A percentile compares a stretch with the other conserved stretches of the same genome.
Conservation (phyloP, 2,888 invertebrate species). For the Pegoplata infirma region DNA sequence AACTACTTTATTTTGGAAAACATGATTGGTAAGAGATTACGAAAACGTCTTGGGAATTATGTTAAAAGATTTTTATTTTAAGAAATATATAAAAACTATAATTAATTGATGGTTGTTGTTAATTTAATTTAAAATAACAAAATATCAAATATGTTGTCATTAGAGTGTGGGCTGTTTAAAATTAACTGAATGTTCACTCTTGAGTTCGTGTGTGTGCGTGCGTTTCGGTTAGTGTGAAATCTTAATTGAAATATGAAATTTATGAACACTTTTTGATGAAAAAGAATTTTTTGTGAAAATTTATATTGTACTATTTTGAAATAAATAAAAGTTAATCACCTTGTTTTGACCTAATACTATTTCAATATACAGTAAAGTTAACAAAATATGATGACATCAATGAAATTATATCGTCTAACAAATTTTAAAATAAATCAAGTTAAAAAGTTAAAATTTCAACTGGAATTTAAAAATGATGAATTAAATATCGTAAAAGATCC, state of each 20-base stretch:
- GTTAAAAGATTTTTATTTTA: slow-evolving; percentile 1
- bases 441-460: too few species aligned
- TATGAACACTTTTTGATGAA: slow-evolving; percentile 14
- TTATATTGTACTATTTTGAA: neutral
- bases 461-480: too few species aligned
- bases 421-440: neutral
- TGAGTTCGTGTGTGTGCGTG: neutral
- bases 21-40: slow-evolving; percentile 21
- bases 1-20: neutral
- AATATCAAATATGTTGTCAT: slow-evolving; percentile 36
- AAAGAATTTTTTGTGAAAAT: neutral
- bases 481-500: too few species aligned
- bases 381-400: neutral
- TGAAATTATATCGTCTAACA: too few species aligned
- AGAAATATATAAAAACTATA: neutral
- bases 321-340: slow-evolving; percentile 1
- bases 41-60: neutral
- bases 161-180: slow-evolving; percentile 33
- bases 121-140: slow-evolving; percentile 21
- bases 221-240: neutral
- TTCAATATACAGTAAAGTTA: too few species aligned
- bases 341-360: neutral
- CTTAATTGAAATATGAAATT: neutral
- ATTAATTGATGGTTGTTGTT: neutral
- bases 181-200: neutral